Base-by-base conservation (phyloP, 2,888 invertebrate species). In the Agrochola lota region DNA sequence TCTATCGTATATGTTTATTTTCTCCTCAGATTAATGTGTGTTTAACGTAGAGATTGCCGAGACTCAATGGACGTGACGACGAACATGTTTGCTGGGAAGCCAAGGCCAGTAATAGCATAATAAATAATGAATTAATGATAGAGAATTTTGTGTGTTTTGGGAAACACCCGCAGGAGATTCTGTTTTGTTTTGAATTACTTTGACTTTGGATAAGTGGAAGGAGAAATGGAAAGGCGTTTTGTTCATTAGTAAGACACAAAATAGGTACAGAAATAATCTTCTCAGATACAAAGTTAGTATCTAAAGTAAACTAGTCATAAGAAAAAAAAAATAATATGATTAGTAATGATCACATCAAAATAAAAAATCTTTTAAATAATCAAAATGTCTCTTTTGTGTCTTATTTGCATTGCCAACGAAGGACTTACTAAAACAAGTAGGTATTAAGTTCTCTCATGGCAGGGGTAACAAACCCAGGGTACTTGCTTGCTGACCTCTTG, bases 401-500 rank as follows among this genome's bases (percentile, higher is more conserved):
- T 64, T 20, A 46, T 67, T 20, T 26, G 20, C 1, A 20, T 66
- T 26, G 7, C 20, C n/a, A 66, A 26, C 5, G 43, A 66, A 67
- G 26, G 46, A 20, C 2, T 57, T 57, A 30, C 11, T 43, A 17
- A 23, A 30, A 5, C 23, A 43, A 49, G n/a, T 49, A 23, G 52
- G 52, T 57, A 52, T 30, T 17, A 26, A 23, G 23, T n/a, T 23
- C 4, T 49, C 26, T 9, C 15, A 52, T 3, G 17, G 1, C 20
- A 8, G 43, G 49, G 52, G n/a, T 81, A 23, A 74, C 52, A 74
- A 74, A 35, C 64, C 40, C n/a, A 3, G 7, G n/a, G 17, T 23
- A 35, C 9, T 30, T 60, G 26, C 8, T 57, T 1, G 63, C 23
- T 75, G 35, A 43, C 55, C 70, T 55, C 40, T 80, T 62, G 23